Base-by-base conservation (phyloP, 2,888 invertebrate genomes). In the Cetonia aurata region DNA sequence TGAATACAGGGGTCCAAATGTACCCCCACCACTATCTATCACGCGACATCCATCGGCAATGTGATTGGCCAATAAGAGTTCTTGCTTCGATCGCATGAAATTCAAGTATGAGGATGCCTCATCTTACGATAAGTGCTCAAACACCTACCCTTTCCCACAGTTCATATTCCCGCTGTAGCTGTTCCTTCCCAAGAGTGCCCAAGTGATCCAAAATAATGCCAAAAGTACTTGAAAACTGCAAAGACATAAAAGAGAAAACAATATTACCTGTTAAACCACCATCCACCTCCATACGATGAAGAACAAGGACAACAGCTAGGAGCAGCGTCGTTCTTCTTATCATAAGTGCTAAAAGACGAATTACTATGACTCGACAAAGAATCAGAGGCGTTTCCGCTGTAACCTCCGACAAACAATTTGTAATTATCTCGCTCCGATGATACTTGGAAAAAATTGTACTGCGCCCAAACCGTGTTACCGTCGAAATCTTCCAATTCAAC, bases 181-280 rank as follows among this genome's bases (percentile, higher is more conserved):
- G n/a, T n/a, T n/a, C n/a, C n/a, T n/a, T n/a, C n/a, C n/a, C n/a
- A n/a, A n/a, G n/a, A n/a, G n/a, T n/a, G n/a, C n/a, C n/a, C n/a
- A n/a, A n/a, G n/a, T n/a, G n/a, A n/a, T n/a, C n/a, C n/a, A n/a
- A n/a, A n/a, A n/a, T n/a, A n/a, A n/a, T n/a, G n/a, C n/a, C n/a
- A n/a, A n/a, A n/a, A n/a, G n/a, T n/a, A n/a, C n/a, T 25, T 25
- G 3, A 25, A 25, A 25, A 3, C 1, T 25, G 4, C 4, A 25
- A 25, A 25, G 25, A 4, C 25, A 25, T 25, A 37, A 37, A 37
- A 37, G 10, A 37, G 6, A 8, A 37, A 10, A 6, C 6, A 46
- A 41, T 15, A 70, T 75, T 77, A 88, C 86, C 85, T 86, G 77
- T 88, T 86, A 77, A 88, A 88, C 90, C 90, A 90, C 89, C 90